Conservation (phyloP, 1,140 invertebrate genomes). For the Lordiphosa clarofinis region DNA sequence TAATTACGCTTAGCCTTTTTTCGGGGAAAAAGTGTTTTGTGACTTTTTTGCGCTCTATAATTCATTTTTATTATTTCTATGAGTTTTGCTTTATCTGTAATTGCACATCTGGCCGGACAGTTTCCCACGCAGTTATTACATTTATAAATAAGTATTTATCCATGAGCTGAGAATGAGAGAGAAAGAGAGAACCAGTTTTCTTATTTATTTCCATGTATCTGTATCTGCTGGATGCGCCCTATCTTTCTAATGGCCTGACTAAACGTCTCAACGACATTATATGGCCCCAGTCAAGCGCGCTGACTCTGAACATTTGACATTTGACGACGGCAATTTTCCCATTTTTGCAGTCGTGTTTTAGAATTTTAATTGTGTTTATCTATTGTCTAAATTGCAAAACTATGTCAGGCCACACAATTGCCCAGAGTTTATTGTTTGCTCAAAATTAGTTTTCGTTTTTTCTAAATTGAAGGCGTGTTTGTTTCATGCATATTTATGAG, state of each 20-base stretch:
- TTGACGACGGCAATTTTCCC: conserved; percentile 13
- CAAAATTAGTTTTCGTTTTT: conserved; percentile 33
- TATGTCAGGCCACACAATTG: conserved; percentile 34
- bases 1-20: conserved; percentile 17
- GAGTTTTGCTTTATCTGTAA: conserved; percentile 67
- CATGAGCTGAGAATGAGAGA: no score
- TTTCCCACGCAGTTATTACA: conserved; percentile 71
- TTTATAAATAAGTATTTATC: conserved; percentile 7
- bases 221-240: conserved; percentile 55
- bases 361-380: conserved; percentile 63
- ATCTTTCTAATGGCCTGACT: conserved; percentile 47
- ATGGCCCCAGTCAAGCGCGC: background rate
- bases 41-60: conserved; percentile 44
- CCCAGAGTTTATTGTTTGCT: conserved; percentile 2
- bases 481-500: conserved; percentile 31
- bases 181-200: conserved; percentile 33
- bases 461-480: conserved; percentile 20
- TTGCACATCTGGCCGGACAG: conserved; percentile 58
- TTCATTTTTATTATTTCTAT: conserved; percentile 68
- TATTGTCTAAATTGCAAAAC: conserved; percentile 63
- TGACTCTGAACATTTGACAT: conserved; percentile 13
- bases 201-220: conserved; percentile 13
- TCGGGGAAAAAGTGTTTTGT: conserved; percentile 27
- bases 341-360: conserved; percentile 62
- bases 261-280: conserved; percentile 22